Percentiles rank a stretch among this genome's conserved stretches.
phyloP scores from a whole-genome alignment of 2,888 invertebrate species.

The Drosophila borealis region DNA sequence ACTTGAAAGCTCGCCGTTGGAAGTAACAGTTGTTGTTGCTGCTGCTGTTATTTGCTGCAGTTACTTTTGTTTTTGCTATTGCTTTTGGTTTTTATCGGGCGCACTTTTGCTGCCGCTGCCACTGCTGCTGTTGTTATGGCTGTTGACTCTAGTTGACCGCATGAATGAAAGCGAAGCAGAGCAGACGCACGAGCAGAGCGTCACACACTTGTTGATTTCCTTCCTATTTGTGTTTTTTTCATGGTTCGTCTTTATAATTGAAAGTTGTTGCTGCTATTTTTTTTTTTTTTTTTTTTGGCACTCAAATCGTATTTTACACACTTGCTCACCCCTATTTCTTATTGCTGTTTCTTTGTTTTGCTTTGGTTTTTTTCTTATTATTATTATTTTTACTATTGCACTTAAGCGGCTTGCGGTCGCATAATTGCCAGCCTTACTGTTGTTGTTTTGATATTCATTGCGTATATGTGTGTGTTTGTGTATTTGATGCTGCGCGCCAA shows the following conservation, averaged over 20 bases:
- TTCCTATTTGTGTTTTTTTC: slow-evolving; percentile 41
- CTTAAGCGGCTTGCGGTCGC: slow-evolving; percentile 31
- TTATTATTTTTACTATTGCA: slow-evolving; percentile 42
- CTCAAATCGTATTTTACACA: slow-evolving; percentile 42
- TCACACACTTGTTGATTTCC: slow-evolving; percentile 75
- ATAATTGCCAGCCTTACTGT: slow-evolving; percentile 22
- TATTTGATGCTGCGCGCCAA: slow-evolving; percentile 46
- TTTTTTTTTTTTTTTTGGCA: slow-evolving; percentile 31
- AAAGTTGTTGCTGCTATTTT: slow-evolving; percentile 31
- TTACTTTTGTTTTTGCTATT: slow-evolving; percentile 37
- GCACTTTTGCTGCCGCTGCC: slow-evolving; percentile 19
- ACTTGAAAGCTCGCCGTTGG: slow-evolving; percentile 45
- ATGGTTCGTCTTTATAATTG: slow-evolving; percentile 35
- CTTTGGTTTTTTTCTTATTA: slow-evolving; percentile 36
- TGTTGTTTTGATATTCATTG: slow-evolving; percentile 35
- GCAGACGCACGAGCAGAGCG: slow-evolving; percentile 37
- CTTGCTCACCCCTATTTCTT: slow-evolving; percentile 25
- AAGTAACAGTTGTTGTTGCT: slow-evolving; percentile 19
- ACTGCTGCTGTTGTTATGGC: slow-evolving; percentile 33
- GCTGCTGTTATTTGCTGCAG: slow-evolving; percentile 20
- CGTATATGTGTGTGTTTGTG: slow-evolving; percentile 17
- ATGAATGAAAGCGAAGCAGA: slow-evolving; percentile 73
- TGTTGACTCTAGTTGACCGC: slow-evolving; percentile 67
- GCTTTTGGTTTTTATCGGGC: slow-evolving; percentile 47
- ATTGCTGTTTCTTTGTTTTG: slow-evolving; percentile 44